phyloP scores from a whole-genome alignment of 2,888 invertebrate species.

The Cephalotes varians region DNA sequence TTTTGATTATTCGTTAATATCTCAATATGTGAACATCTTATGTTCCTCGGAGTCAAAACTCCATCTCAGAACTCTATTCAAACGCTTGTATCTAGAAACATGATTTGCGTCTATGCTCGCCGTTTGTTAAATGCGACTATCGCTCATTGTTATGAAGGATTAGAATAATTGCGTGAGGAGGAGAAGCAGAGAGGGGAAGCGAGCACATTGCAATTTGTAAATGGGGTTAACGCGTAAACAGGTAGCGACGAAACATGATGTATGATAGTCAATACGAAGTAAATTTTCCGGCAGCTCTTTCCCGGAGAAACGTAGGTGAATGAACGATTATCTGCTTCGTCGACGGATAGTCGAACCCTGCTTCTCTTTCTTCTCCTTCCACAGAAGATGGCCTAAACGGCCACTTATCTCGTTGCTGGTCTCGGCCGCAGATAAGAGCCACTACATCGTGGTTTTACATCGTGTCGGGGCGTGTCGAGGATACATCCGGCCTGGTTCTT shows the following conservation, averaged over 20 bases:
- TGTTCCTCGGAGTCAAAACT: background rate
- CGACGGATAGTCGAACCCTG: slow-evolving; percentile 15
- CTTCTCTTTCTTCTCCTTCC: background rate
- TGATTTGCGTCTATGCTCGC: slow-evolving; percentile 17
- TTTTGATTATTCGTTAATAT: background rate
- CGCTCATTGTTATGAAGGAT: slow-evolving; percentile 17
- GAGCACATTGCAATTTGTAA: slow-evolving; percentile 29
- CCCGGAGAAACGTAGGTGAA: background rate
- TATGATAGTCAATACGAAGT: slow-evolving; percentile 23
- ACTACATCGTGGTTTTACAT: slow-evolving; percentile 75
- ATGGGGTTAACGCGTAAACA: slow-evolving; percentile 7
- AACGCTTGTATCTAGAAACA: background rate
- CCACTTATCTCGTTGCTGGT: slow-evolving; percentile 78
- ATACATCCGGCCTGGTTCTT: slow-evolving; percentile 75
- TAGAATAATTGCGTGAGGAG: background rate
- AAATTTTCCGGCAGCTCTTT: slow-evolving; percentile 38
- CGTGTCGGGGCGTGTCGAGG: slow-evolving; percentile 82
- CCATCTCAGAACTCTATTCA: background rate
- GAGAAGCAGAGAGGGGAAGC: background rate
- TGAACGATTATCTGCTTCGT: slow-evolving; percentile 51
- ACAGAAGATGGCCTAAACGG: slow-evolving; percentile 77
- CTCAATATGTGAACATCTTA: background rate
- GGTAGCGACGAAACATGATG: slow-evolving; percentile 7
- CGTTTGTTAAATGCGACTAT: slow-evolving; percentile 15
- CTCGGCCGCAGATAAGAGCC: slow-evolving; percentile 67